phyloP scores from a whole-genome alignment of 2,113 vertebrate species.

The Sinocyclocheilus anophthalmus region DNA sequence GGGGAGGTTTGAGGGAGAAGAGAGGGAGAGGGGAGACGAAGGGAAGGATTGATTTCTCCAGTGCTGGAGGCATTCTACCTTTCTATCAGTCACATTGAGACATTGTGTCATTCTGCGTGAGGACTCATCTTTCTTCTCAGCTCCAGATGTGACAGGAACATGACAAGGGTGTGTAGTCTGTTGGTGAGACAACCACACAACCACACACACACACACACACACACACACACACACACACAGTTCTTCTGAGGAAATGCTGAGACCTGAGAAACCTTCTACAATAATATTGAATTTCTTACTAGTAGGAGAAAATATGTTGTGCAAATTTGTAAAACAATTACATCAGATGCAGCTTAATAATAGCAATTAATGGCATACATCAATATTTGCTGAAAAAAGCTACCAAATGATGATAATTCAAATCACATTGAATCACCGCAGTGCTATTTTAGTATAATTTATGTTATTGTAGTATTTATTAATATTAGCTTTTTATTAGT shows the following conservation, averaged over 20 bases:
- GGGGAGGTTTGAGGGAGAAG: slow-evolving; percentile 31
- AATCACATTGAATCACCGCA: neutral
- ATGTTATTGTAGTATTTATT: neutral
- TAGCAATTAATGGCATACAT: neutral
- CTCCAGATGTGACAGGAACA: slow-evolving; percentile 72
- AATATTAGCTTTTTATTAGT: neutral
- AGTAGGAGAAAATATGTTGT: neutral
- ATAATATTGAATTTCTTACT: neutral
- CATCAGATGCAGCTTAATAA: neutral
- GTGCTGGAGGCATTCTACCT: slow-evolving; percentile 66
- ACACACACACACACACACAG: neutral
- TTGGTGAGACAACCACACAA: slow-evolving; percentile 55
- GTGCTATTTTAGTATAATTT: neutral
- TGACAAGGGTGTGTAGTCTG: slow-evolving; percentile 72
- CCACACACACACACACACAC: slow-evolving; percentile 50
- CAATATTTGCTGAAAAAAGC: too few relatives aligned
- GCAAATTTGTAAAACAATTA: neutral
- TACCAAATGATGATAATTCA: neutral
- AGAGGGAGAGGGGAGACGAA: slow-evolving; percentile 56
- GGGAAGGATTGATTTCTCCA: slow-evolving; percentile 70
- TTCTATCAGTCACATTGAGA: slow-evolving; percentile 73
- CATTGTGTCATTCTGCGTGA: slow-evolving; percentile 65
- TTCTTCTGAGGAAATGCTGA: neutral
- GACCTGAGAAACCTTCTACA: slow-evolving; percentile 24
- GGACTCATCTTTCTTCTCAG: slow-evolving; percentile 73